A percentile compares a stretch with the other conserved stretches of the same genome.
These are phyloP conservation scores for Pantala flavescens DNA, from an alignment of 1,140 invertebrate genomes.

Conservation along the genomic window DNA sequence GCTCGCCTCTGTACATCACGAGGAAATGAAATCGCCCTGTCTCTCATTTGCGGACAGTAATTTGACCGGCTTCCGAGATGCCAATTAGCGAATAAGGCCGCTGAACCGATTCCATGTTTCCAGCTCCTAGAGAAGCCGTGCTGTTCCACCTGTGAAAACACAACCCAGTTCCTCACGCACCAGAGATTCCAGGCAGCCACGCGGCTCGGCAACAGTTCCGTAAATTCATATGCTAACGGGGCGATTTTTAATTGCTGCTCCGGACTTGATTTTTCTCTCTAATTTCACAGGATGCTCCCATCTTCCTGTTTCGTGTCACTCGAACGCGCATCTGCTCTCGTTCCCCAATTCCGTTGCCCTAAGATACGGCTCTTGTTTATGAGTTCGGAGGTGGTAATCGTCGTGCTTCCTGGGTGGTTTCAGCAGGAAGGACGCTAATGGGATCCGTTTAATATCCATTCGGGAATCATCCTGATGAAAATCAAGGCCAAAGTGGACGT, in stretches of 20 bases:
- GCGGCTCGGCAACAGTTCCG: not conserved
- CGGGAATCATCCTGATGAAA: no score
- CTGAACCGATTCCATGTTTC: not conserved
- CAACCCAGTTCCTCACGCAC: constrained; percentile 6
- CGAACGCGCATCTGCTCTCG: not conserved
- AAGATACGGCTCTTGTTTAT: no score
- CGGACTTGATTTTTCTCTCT: not conserved
- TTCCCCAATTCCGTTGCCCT: not conserved
- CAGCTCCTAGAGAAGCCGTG: not conserved
- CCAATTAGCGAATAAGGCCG: no score
- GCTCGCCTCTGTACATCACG: no score
- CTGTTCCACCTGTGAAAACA: not conserved
- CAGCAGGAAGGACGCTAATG: no score
- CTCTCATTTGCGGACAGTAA: no score
- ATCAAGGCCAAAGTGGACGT: no score
- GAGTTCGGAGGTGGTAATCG: no score
- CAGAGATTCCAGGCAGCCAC: not conserved
- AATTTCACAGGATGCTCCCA: not conserved
- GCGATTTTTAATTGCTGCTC: not conserved
- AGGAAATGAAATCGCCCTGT: no score
- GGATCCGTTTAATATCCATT: no score
- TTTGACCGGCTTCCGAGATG: no score
- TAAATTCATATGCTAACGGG: not conserved
- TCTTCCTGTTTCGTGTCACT: not conserved
- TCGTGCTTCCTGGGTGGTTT: no score